A percentile compares a stretch with the other conserved stretches of the same genome.
Evolutionary conservation across 2,797 vertebrate genomes (phyloP).

Genomic region (Aselliscus stoliczkanus): DNA sequence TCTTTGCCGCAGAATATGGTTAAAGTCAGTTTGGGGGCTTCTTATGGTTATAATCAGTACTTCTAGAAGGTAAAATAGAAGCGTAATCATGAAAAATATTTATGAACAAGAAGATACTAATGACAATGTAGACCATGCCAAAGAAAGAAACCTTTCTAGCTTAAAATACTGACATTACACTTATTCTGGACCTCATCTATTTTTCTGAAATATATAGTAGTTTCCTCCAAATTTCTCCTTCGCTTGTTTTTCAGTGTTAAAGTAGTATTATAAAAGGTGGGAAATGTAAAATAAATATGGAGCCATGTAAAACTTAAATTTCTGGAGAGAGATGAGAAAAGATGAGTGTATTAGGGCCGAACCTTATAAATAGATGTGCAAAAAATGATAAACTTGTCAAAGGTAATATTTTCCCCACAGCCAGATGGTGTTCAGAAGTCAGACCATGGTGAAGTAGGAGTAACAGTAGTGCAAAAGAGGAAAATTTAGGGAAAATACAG

Average conservation of each 20-base stretch:
- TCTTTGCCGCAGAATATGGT: constrained; percentile 10
- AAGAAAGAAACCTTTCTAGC: constrained; percentile 31
- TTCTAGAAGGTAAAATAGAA: neutral
- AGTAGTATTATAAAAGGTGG: constrained; percentile 21
- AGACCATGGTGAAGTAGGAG: neutral
- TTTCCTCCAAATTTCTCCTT: constrained; percentile 31
- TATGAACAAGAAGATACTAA: constrained; percentile 24
- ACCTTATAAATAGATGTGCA: constrained; percentile 57
- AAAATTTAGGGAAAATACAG: neutral
- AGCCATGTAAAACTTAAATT: constrained; percentile 47
- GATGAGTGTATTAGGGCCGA: constrained; percentile 42
- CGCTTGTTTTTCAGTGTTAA: constrained; percentile 48
- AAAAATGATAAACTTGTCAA: constrained; percentile 72
- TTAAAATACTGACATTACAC: constrained; percentile 2
- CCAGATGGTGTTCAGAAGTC: neutral
- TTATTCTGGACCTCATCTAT: neutral
- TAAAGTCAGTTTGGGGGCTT: neutral
- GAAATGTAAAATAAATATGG: constrained; percentile 63
- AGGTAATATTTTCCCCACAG: constrained; percentile 59
- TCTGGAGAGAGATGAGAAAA: constrained; percentile 44
- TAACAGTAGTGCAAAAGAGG: neutral
- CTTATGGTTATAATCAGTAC: neutral
- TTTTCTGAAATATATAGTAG: neutral
- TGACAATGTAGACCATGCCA: constrained; percentile 3
- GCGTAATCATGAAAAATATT: constrained; percentile 40